Base-by-base conservation (phyloP, 2,797 vertebrate genomes). In the Benthosema pterotum region DNA sequence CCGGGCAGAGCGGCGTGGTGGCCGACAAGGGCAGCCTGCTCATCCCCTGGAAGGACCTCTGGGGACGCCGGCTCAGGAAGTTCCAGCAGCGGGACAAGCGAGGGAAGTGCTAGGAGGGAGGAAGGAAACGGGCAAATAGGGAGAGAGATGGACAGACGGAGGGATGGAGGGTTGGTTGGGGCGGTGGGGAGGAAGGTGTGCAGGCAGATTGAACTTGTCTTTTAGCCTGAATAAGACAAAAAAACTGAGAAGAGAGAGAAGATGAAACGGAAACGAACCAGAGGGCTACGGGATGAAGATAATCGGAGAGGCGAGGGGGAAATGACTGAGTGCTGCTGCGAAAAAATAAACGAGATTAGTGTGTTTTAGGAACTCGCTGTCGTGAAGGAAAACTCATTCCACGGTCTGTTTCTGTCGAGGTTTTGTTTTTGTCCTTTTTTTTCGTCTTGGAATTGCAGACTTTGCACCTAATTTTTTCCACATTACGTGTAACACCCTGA, bases 51-150 rank as follows among this genome's bases (percentile, higher is more conserved):
- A 92, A 97, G 87, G 97, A 99, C 91, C 95, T 96, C 32, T 99
- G 98, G 97, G 96, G 95, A 8, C 93, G 97, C 72, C 84, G 96
- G 65, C 95, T 99, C 61, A 91, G 97, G 90, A 99, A 99, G 92
- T 99, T 99, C 91, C 98, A 99, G 79, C 97, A 99, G 86, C 93
- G 97, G 0, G 96, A 98, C 90, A 99, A 99, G 92, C 97, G 97
- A 85, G 98, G 97, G 42, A 99, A 98, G 88, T 99, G 97, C 93
- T 98, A 98, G 91, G 94, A 94, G 87, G 87, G 84, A 57, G 68
- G 72, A 70, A 68, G 71, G 62, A 11, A 79, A 58, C 63, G 63
- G n/a, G 19, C 52, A 67, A 63, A 42, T 56, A 38, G 45, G n/a
- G n/a, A 42, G 60, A 57, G 60, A 59, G 62, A 51, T 28, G 45